Conservation (phyloP, 2,888 invertebrate species). For the Cinara cedri region DNA sequence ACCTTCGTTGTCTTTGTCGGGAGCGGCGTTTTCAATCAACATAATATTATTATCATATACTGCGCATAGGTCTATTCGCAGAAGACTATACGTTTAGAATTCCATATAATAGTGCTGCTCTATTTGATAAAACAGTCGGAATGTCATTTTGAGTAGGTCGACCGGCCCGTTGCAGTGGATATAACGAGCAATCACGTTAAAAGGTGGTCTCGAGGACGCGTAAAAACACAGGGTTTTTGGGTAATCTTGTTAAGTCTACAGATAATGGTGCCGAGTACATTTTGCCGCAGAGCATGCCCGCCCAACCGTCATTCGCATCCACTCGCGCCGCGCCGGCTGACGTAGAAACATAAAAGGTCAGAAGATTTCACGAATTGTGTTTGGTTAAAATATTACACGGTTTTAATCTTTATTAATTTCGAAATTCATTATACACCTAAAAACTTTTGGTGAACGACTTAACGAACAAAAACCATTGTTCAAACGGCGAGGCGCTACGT, state of each 20-base stretch:
- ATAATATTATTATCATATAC: too few relatives aligned
- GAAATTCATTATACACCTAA: not conserved
- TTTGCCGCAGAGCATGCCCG: not conserved
- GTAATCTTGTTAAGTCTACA: slow-evolving; percentile 30
- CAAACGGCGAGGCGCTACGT: not conserved
- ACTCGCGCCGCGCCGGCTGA: too few relatives aligned
- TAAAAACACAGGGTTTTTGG: not conserved
- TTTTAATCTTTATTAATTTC: slow-evolving; percentile 51
- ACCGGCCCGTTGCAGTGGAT: not conserved
- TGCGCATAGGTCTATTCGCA: too few relatives aligned
- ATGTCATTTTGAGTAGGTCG: not conserved
- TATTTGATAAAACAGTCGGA: slow-evolving; percentile 8
- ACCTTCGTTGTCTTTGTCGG: too few relatives aligned
- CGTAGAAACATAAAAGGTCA: slow-evolving; percentile 20
- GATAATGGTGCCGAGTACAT: slow-evolving; percentile 5
- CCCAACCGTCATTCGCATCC: not conserved
- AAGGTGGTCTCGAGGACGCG: slow-evolving; percentile 21
- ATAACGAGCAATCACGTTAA: slow-evolving; percentile 48
- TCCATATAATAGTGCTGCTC: not conserved
- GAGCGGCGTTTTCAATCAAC: too few relatives aligned
- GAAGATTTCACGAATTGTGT: slow-evolving; percentile 15
- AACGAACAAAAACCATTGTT: slow-evolving; percentile 18
- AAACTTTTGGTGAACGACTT: slow-evolving; percentile 21
- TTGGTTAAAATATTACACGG: slow-evolving; percentile 22
- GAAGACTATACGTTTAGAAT: not conserved